A percentile compares a stretch with the other conserved stretches of the same genome.
phyloP scores from a whole-genome alignment of 2,113 vertebrate species.

The Tapirus terrestris region DNA sequence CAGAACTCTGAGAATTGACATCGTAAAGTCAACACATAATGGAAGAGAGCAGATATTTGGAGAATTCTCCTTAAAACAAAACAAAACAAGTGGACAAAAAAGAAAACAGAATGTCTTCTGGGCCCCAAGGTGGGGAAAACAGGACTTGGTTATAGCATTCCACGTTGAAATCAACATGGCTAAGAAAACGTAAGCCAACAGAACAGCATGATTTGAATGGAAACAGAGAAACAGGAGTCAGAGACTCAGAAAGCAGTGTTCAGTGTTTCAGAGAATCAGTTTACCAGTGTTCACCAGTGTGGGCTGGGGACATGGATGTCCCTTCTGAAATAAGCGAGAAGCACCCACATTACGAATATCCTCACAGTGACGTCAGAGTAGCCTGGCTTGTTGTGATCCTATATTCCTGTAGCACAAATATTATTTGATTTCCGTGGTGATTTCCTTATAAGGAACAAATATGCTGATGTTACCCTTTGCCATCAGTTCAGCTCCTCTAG shows the following conservation, averaged over 20 bases:
- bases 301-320: neutral
- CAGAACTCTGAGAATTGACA: neutral
- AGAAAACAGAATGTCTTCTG: neutral
- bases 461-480: neutral
- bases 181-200: neutral
- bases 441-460: neutral
- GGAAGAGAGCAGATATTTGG: neutral
- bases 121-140: neutral
- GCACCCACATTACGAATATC: neutral
- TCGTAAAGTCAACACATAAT: neutral
- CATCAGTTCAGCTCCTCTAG: neutral
- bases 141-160: neutral
- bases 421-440: slow-evolving; percentile 27
- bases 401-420: neutral
- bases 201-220: neutral
- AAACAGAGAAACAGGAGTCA: neutral
- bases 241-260: neutral
- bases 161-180: neutral
- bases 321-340: neutral
- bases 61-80: slow-evolving; percentile 9
- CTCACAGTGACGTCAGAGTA: neutral
- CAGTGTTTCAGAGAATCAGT: too few relatives aligned
- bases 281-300: neutral
- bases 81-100: neutral
- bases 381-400: neutral